A percentile compares a stretch with the other conserved stretches of the same genome.
phyloP scores from a whole-genome alignment of 2,113 vertebrate genomes.

The Terrapene triunguis region DNA sequence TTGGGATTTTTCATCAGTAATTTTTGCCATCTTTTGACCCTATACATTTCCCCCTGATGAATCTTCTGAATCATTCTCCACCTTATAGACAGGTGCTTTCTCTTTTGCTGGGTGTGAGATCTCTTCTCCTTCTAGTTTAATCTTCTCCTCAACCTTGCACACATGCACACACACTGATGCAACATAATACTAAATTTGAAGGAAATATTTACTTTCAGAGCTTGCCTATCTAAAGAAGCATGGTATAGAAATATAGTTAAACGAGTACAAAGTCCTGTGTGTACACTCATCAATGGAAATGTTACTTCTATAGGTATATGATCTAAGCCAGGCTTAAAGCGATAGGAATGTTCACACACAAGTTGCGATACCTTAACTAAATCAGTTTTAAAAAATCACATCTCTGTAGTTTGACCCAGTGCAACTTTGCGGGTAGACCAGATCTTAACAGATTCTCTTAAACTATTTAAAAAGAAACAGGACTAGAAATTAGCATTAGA shows the following conservation, averaged over 20 bases:
- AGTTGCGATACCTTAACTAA: background rate
- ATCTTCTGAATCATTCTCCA: conserved; percentile 82
- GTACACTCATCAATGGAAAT: background rate
- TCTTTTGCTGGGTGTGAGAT: conserved; percentile 79
- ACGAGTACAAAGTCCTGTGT: background rate
- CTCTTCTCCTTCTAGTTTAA: conserved; percentile 86
- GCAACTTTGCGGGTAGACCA: background rate
- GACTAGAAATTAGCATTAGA: background rate
- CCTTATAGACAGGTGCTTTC: conserved; percentile 77
- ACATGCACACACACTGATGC: background rate
- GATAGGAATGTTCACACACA: background rate
- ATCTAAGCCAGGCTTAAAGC: background rate
- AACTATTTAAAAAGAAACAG: background rate
- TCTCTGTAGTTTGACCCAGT: background rate
- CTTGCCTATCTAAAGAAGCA: background rate
- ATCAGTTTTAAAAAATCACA: background rate
- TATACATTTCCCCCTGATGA: conserved; percentile 37
- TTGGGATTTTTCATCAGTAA: background rate
- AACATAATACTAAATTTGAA: conserved; percentile 54
- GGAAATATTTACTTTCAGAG: conserved; percentile 65
- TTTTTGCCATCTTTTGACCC: conserved; percentile 27
- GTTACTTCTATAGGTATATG: background rate
- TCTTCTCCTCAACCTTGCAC: conserved; percentile 92
- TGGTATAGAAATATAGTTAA: background rate
- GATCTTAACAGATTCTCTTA: background rate